Conservation (phyloP, 2,113 vertebrate genomes). For the Pseudorasbora parva region DNA sequence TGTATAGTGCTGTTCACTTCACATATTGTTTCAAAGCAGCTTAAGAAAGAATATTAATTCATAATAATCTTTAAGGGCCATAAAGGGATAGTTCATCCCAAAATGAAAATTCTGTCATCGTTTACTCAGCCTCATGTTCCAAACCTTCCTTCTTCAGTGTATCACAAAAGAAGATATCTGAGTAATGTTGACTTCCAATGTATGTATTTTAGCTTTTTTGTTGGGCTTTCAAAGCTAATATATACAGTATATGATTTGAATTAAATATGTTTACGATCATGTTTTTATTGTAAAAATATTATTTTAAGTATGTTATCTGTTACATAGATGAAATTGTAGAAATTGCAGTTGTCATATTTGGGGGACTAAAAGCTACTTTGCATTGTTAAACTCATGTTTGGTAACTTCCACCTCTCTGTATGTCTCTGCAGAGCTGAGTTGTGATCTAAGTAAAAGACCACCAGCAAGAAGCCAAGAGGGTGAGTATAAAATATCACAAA, state of each 20-base stretch:
- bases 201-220: too few relatives aligned
- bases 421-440: conserved; percentile 72
- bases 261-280: neutral
- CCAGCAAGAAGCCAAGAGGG: conserved; percentile 72
- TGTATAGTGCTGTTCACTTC: neutral
- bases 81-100: neutral
- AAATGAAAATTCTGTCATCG: neutral
- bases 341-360: neutral
- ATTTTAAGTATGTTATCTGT: too few relatives aligned
- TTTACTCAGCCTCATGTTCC: neutral
- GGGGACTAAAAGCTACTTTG: neutral
- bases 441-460: conserved; percentile 76
- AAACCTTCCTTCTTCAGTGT: neutral
- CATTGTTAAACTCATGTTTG: neutral
- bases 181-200: neutral
- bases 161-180: too few relatives aligned
- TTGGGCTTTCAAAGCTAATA: neutral
- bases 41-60: neutral
- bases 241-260: neutral
- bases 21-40: neutral
- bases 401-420: neutral
- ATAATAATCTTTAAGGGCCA: too few relatives aligned
- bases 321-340: too few relatives aligned
- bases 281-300: neutral
- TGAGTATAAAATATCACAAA: conserved; percentile 53